A percentile compares a stretch with the other conserved stretches of the same genome.
Evolutionary conservation across 1,140 invertebrate genomes (phyloP).

Genomic region (Antheraea pernyi): DNA sequence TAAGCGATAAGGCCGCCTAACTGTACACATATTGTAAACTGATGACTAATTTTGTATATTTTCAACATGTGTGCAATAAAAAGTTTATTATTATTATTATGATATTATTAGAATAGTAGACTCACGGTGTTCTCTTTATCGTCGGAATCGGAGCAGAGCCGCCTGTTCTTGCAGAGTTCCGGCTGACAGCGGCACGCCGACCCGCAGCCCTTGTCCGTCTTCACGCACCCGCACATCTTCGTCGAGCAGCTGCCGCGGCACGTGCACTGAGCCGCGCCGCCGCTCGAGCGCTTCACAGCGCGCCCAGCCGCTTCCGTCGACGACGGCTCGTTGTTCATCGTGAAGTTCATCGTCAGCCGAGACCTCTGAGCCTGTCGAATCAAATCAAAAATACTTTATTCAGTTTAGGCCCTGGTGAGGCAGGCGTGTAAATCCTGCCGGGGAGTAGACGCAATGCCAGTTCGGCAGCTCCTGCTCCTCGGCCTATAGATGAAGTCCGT

Average conservation of each 20-base stretch:
- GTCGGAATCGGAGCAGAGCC: slow-evolving; percentile 51
- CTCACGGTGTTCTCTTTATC: slow-evolving; percentile 68
- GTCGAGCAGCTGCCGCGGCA: slow-evolving; percentile 82
- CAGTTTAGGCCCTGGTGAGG: no score
- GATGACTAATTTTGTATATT: no score
- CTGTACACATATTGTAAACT: no score
- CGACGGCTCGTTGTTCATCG: slow-evolving; percentile 17
- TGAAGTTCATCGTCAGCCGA: slow-evolving; percentile 66
- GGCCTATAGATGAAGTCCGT: no score
- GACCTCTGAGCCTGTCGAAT: slow-evolving; percentile 63
- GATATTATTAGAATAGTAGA: not conserved
- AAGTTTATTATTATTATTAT: no score
- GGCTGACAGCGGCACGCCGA: slow-evolving; percentile 78
- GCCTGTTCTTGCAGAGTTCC: slow-evolving; percentile 75
- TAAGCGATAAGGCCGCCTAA: no score
- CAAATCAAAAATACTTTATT: no score
- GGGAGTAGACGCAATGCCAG: no score
- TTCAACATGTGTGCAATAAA: no score
- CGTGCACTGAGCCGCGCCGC: slow-evolving; percentile 79
- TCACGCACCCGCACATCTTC: slow-evolving; percentile 81
- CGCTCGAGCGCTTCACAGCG: slow-evolving; percentile 74
- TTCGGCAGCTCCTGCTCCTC: no score
- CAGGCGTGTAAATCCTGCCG: no score
- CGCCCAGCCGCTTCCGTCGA: slow-evolving; percentile 18
- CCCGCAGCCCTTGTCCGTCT: slow-evolving; percentile 69